Percentiles rank a stretch among this genome's conserved stretches.
phyloP scores from a whole-genome alignment of 2,888 invertebrate genomes.

The Epiblema foenella region DNA sequence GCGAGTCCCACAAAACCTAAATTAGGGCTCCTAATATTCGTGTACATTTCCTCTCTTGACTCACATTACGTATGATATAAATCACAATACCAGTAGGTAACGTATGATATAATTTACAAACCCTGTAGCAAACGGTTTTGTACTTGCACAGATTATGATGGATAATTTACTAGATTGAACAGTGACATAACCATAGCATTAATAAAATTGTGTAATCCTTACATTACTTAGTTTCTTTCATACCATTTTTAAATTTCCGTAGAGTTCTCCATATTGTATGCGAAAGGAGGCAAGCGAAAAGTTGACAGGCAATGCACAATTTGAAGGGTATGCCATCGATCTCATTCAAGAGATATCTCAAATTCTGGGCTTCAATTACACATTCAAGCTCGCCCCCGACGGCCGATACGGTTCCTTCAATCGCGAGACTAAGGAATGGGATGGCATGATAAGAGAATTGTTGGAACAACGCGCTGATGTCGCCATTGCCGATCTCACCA shows the following conservation, averaged over 20 bases:
- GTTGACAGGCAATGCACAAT: conserved; percentile 95
- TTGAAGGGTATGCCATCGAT: conserved; percentile 98
- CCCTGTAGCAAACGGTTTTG: too few relatives aligned
- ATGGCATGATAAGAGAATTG: conserved; percentile 95
- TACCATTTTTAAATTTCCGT: conserved; percentile 54
- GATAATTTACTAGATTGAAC: too few relatives aligned
- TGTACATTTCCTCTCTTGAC: conserved; percentile 57
- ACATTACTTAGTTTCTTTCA: not conserved
- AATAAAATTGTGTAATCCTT: too few relatives aligned
- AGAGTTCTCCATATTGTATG: conserved; percentile 99
- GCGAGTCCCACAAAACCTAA: conserved; percentile 63
- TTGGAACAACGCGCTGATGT: conserved; percentile 96
- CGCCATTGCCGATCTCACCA: conserved; percentile 98
- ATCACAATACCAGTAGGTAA: conserved; percentile 48
- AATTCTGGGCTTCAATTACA: conserved; percentile 94
- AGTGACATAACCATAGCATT: too few relatives aligned
- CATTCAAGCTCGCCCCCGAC: conserved; percentile 93
- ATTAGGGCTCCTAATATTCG: conserved; percentile 63
- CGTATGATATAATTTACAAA: not conserved
- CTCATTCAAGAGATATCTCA: conserved; percentile 96
- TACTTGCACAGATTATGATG: too few relatives aligned
- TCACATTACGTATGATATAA: conserved; percentile 60
- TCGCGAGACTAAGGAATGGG: conserved; percentile 94
- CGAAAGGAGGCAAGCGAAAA: conserved; percentile 93
- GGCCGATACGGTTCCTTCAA: conserved; percentile 93